phyloP scores from a whole-genome alignment of 2,888 invertebrate species.

The Neoitamus cyanurus region DNA sequence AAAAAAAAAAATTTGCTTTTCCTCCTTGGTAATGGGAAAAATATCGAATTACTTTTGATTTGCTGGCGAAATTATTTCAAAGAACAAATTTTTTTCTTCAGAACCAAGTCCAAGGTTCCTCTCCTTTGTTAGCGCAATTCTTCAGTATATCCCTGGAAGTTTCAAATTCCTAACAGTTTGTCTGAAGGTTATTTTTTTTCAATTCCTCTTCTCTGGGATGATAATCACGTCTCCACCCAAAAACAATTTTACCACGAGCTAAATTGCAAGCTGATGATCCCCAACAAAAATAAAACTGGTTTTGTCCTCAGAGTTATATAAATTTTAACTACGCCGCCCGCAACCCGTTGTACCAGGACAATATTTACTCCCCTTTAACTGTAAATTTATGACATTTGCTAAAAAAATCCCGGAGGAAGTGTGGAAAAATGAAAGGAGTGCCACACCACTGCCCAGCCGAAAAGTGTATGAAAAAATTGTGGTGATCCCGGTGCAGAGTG shows the following conservation, averaged over 20 bases:
- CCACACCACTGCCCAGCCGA: background rate
- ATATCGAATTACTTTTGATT: background rate
- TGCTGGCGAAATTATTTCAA: background rate
- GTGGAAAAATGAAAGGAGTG: background rate
- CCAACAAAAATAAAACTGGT: background rate
- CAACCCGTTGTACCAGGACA: background rate
- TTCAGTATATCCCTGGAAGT: background rate
- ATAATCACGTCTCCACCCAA: background rate
- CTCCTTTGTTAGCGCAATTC: background rate
- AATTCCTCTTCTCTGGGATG: background rate
- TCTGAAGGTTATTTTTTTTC: background rate
- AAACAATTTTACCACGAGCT: background rate
- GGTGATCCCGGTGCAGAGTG: background rate
- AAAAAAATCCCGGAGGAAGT: background rate
- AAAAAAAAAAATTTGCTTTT: background rate
- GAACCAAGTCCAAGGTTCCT: background rate
- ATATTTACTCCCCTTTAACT: background rate
- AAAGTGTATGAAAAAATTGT: background rate
- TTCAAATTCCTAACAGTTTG: background rate
- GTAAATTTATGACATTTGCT: background rate
- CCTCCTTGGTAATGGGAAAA: background rate
- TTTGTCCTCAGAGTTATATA: background rate
- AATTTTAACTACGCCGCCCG: background rate
- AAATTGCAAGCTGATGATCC: too few relatives aligned
- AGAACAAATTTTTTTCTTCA: background rate